phyloP scores from a whole-genome alignment of 1,140 invertebrate genomes.

The Lasioglossum albipes region DNA sequence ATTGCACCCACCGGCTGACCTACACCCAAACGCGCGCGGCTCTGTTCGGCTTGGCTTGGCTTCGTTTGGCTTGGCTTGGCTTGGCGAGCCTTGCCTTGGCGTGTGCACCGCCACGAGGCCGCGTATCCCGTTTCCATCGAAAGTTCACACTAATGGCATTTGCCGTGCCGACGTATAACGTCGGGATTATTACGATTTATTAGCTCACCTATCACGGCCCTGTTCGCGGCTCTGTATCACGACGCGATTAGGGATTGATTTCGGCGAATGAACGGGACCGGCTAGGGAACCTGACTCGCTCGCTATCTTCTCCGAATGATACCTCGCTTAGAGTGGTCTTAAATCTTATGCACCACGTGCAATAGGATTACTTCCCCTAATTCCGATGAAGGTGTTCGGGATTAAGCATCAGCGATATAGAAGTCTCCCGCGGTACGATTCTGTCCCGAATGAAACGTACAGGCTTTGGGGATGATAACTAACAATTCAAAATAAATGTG shows the following conservation, averaged over 20 bases:
- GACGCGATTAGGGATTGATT: slow-evolving; percentile 56
- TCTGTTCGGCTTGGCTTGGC: not conserved
- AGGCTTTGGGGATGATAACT: no score
- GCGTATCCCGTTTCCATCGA: slow-evolving; percentile 67
- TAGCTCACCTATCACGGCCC: slow-evolving; percentile 65
- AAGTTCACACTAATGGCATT: slow-evolving; percentile 77
- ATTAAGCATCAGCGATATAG: not conserved
- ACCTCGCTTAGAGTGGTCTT: not conserved
- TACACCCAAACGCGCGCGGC: slow-evolving; percentile 58
- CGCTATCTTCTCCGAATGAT: not conserved
- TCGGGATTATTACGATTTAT: slow-evolving; percentile 71
- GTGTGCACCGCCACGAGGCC: slow-evolving; percentile 39
- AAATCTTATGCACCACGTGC: not conserved
- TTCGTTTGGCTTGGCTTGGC: slow-evolving; percentile 24
- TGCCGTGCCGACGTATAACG: slow-evolving; percentile 38
- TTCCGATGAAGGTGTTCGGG: not conserved
- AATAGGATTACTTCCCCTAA: not conserved
- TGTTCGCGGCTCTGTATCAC: slow-evolving; percentile 66
- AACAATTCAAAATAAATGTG: no score
- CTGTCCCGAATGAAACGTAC: no score
- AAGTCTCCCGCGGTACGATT: not conserved
- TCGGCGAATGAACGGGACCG: slow-evolving; percentile 1
- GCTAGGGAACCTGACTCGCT: not conserved
- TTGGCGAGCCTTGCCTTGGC: slow-evolving; percentile 34
- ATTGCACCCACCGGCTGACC: slow-evolving; percentile 66